These are phyloP conservation scores for Brenthis ino DNA, from an alignment of 2,888 invertebrate genomes.

Conservation along the genomic window DNA sequence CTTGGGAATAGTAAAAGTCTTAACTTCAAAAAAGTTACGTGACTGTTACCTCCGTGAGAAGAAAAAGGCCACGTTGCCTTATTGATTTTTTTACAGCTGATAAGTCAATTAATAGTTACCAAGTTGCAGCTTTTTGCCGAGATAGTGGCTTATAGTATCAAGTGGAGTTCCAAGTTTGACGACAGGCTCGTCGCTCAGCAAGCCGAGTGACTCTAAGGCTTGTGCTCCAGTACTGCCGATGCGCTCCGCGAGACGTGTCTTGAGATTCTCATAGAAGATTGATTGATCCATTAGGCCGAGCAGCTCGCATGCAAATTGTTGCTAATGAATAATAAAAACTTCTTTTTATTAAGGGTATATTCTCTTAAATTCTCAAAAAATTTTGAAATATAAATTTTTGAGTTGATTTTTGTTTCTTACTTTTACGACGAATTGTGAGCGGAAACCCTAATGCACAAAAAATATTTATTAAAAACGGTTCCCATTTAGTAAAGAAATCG, in stretches of 20 bases:
- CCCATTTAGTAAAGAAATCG: too few relatives aligned
- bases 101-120: slow-evolving; percentile 71
- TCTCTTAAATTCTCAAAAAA: too few relatives aligned
- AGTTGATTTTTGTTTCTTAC: too few relatives aligned
- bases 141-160: slow-evolving; percentile 95
- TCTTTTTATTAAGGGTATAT: background rate
- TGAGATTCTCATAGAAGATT: slow-evolving; percentile 96
- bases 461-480: too few relatives aligned
- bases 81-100: too few relatives aligned
- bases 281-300: slow-evolving; percentile 91
- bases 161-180: slow-evolving; percentile 93
- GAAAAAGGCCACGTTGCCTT: too few relatives aligned
- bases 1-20: too few relatives aligned
- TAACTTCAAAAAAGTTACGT: too few relatives aligned
- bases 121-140: slow-evolving; percentile 90
- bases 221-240: slow-evolving; percentile 87
- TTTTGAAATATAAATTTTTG: too few relatives aligned
- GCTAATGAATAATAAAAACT: slow-evolving; percentile 57
- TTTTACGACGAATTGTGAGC: too few relatives aligned
- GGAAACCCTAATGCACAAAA: too few relatives aligned
- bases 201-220: slow-evolving; percentile 92
- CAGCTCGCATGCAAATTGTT: slow-evolving; percentile 92
- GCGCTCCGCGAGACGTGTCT: slow-evolving; percentile 90
- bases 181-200: slow-evolving; percentile 91
- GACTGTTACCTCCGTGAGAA: too few relatives aligned